These are phyloP conservation scores for Amphibalanus amphitrite DNA, from an alignment of 1,140 invertebrate genomes.

Conservation along the genomic window DNA sequence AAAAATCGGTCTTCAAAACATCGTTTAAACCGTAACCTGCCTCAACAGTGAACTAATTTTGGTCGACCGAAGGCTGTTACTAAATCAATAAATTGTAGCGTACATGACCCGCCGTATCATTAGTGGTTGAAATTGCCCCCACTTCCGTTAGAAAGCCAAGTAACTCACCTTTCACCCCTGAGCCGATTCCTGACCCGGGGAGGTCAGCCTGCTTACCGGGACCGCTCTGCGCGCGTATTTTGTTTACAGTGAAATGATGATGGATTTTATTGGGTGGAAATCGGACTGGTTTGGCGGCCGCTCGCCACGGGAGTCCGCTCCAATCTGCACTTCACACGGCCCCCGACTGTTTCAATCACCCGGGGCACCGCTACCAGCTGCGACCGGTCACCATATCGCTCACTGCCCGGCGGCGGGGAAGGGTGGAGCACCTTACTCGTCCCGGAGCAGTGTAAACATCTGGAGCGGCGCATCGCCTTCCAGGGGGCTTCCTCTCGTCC, in stretches of 20 bases:
- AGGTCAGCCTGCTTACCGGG: background rate
- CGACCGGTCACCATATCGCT: background rate
- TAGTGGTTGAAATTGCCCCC: background rate
- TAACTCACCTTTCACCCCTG: background rate
- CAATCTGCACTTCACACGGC: background rate
- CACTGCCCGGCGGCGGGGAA: too few relatives aligned
- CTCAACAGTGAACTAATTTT: constrained; percentile 1
- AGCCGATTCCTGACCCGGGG: background rate
- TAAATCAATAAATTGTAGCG: background rate
- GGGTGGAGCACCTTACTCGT: too few relatives aligned
- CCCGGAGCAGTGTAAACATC: too few relatives aligned
- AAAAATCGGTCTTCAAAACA: background rate
- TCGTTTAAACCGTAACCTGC: background rate
- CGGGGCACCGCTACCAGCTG: background rate
- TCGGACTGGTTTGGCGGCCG: background rate
- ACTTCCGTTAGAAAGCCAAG: background rate
- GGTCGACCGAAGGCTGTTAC: background rate
- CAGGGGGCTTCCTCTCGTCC: too few relatives aligned
- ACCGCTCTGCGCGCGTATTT: background rate
- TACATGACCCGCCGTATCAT: background rate
- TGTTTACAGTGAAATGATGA: background rate
- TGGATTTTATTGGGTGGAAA: background rate
- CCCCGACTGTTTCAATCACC: background rate
- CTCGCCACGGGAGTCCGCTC: background rate
- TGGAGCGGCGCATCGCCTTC: too few relatives aligned